Conservation (phyloP, 2,797 vertebrate genomes). For the Danio albolineatus region DNA sequence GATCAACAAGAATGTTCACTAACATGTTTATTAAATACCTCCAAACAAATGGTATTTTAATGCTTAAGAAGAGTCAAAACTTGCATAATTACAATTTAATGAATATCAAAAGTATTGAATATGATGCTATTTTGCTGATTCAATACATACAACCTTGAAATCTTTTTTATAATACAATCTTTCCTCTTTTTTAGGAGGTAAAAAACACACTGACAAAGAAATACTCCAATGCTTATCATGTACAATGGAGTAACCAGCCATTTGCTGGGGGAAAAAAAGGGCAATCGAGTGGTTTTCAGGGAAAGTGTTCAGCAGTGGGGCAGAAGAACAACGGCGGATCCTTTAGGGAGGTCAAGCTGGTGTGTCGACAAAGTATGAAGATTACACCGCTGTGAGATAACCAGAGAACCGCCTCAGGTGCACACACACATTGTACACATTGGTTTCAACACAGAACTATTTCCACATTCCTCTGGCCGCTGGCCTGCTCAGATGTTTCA, state of each 20-base stretch:
- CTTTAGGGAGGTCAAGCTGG: constrained; percentile 54
- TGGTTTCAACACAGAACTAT: constrained; percentile 48
- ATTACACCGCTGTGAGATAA: constrained; percentile 56
- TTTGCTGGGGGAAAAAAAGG: constrained; percentile 53
- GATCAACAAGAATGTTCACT: no score
- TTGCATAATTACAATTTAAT: no score
- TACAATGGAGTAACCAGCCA: constrained; percentile 34
- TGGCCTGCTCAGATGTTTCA: constrained; percentile 48
- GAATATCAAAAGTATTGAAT: no score
- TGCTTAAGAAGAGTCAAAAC: no score
- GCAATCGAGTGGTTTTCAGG: constrained; percentile 47
- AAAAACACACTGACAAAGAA: neutral
- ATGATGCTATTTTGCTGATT: no score
- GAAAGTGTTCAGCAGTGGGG: constrained; percentile 51
- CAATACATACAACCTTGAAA: no score
- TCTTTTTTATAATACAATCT: no score
- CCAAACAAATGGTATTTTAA: no score
- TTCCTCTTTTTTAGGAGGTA: neutral
- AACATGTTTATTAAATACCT: no score
- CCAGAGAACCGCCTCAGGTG: constrained; percentile 52
- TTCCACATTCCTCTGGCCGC: constrained; percentile 52
- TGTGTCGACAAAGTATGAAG: constrained; percentile 59
- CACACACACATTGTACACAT: constrained; percentile 34
- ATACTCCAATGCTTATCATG: constrained; percentile 20
- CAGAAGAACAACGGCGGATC: constrained; percentile 45